Base-by-base conservation (phyloP, 2,113 vertebrate genomes). In the Mus spicilegus region DNA sequence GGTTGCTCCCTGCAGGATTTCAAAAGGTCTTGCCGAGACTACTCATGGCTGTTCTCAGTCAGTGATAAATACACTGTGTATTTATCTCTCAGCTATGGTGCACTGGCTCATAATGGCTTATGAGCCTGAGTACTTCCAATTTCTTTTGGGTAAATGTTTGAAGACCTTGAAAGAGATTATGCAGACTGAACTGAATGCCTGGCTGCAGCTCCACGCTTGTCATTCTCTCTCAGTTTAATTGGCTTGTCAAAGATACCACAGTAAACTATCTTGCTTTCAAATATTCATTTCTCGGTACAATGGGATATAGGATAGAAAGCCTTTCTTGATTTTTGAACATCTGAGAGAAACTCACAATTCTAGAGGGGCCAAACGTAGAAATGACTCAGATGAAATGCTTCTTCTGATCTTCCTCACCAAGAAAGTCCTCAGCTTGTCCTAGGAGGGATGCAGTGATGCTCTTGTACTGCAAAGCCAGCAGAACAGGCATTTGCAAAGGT, bases 81-180 rank as follows among this genome's bases (percentile, higher is more conserved):
- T 89, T 61, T 56, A 22, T 90, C 90, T 49, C 93, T 80, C 16
- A 42, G 70, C 82, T 61, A 12, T 63, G 58, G 17, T 17, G 76
- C 63, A 81, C 28, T 46, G 12, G 14, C 26, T 82, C n/a, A 82
- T 36, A 67, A 78, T 22, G 65, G 36, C 81, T 65, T 49, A 46
- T 70, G 65, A 86, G 42, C 54, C 86, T 73, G 10, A 81, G 36
- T 51, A 94, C 51, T 72, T 89, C 58, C 77, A 65, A 75, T 93
- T 94, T 91, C 90, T 89, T 49, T 39, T 46, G 26, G n/a, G 78
- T 93, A 92, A 89, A 86, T n/a, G 30, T 75, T 86, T 93, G 46
- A 70, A 28, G 42, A 58, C 67, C 73, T 93, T 86, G 61, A 87
- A 63, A 89, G 67, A 93, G 51, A 87, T 75, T n/a, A 36, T 73